phyloP scores from a whole-genome alignment of 1,140 invertebrate genomes.

The Sycophila sp. region DNA sequence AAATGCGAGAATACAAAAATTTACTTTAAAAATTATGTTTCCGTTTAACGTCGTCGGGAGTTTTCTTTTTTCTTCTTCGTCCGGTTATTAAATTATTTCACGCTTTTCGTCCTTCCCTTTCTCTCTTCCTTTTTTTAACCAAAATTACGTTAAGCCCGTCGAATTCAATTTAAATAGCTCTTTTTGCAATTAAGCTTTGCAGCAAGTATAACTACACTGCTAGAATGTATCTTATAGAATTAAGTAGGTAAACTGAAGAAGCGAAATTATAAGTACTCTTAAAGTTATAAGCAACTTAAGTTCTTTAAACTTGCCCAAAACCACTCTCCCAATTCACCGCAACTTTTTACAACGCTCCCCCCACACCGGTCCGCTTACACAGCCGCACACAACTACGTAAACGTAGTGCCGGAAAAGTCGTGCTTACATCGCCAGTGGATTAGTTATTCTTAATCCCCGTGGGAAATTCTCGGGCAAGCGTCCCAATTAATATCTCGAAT shows the following conservation, averaged over 20 bases:
- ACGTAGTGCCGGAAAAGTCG: neutral
- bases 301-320: neutral
- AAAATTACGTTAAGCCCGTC: no score
- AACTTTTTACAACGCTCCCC: no score
- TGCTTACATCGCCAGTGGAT: neutral
- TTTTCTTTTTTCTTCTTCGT: no score
- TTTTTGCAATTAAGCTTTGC: no score
- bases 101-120: no score
- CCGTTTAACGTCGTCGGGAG: no score
- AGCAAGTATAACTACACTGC: neutral
- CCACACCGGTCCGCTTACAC: neutral
- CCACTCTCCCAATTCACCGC: neutral
- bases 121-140: no score
- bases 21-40: no score
- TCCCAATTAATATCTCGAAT: conserved; percentile 62
- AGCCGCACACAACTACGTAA: neutral
- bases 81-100: no score
- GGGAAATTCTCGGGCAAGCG: conserved; percentile 56
- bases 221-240: neutral
- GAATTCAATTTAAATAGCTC: no score
- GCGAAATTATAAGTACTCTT: neutral
- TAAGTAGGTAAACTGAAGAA: conserved; percentile 8
- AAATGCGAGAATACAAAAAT: no score
- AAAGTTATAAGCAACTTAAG: neutral
- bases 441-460: conserved; percentile 40